Evolutionary conservation across 2,888 invertebrate genomes (phyloP), one percentile per base, ranked within the genome.

Genomic region (Pyrgus malvae): DNA sequence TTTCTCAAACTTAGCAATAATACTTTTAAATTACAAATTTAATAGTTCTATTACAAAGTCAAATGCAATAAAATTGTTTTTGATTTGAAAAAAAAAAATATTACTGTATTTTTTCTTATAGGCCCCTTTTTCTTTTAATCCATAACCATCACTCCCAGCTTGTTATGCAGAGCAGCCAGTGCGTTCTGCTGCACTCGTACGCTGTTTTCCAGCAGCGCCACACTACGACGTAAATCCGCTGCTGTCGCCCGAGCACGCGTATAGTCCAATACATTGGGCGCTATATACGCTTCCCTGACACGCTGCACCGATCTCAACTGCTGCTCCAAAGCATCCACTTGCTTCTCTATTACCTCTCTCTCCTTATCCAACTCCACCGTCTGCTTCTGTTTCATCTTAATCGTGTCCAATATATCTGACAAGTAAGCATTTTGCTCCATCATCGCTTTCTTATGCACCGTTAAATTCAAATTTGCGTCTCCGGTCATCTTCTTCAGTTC

Each of bases 401-500:
- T 91, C 0, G 81, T 76, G 0, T 76, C 74, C 25, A 87, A 62
- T 0, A 93, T 72, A 17, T 75, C 74, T 0, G 75, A 76, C 23
- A 92, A 72, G 41, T 88, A 86, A 0, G 64, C 58, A 54, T 90
- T 85, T 59, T 93, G 91, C 4, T 91, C 85, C 66, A 88, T 84
- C 68, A 93, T 75, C 0, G 89, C 83, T 55, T 92, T 90, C 58
- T 93, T 93, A 55, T 92, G 91, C 7, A 88, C 83, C 0, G 91
- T 91, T 16, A 93, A 59, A 38, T 85, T 83, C 27, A 93, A 69
- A 63, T 92, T 93, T 0, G 92, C 93, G 16, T 83, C 86, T 7
- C 92, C 93, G 0, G 92, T 91, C 78, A 92, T 88, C 66, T 83
- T 91, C 63, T 93, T 94, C 55, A 93, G 62, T 44, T 92, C 91